phyloP scores from a whole-genome alignment of 2,797 vertebrate genomes.

The Hapalemur alaotrensis region DNA sequence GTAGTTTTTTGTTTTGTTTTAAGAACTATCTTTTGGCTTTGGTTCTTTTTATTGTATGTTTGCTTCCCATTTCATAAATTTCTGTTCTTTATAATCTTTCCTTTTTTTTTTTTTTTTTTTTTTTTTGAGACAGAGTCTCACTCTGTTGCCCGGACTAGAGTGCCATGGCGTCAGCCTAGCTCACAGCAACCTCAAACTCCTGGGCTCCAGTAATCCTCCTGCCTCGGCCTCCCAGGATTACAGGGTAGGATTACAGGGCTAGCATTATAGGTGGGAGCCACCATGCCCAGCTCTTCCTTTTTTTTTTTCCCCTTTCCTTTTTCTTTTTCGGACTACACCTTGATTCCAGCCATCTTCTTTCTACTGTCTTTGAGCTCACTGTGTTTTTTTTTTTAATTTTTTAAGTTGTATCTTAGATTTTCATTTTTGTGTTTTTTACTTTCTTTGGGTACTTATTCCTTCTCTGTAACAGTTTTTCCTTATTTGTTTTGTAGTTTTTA shows the following conservation, averaged over 20 bases:
- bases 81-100: neutral
- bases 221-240: no score
- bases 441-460: neutral
- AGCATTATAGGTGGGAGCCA: no score
- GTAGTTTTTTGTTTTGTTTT: neutral
- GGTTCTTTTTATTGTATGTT: neutral
- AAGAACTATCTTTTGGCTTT: neutral
- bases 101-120: no score
- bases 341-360: neutral
- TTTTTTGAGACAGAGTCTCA: no score
- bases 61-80: neutral
- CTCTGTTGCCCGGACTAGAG: no score
- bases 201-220: no score
- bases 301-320: no score
- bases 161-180: no score
- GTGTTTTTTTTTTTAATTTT: neutral
- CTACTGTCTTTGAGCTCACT: neutral
- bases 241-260: no score
- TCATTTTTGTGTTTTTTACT: neutral
- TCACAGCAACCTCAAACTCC: no score
- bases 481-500: neutral
- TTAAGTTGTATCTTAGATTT: neutral
- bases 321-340: no score
- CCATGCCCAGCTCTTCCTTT: no score
- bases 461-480: neutral